Base-by-base conservation (phyloP, 1,140 invertebrate genomes). In the Oreohelix idahoensis region DNA sequence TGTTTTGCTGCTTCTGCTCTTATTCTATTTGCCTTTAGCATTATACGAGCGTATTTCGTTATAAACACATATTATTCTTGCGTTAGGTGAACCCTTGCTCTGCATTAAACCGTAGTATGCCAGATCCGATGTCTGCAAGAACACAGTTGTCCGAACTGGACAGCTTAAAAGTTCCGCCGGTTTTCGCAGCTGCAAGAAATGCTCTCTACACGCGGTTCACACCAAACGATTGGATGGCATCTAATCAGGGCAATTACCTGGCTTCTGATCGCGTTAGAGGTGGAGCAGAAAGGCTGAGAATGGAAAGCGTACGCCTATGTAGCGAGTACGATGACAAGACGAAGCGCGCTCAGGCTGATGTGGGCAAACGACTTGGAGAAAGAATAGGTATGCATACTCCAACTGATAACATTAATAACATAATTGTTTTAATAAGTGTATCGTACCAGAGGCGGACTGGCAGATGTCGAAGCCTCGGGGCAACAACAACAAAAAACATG, bases 181-280 rank as follows among this genome's bases (percentile, higher is more conserved):
- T 93, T 35, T 93, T 93, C 87, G 92, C 92, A 63, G 89, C 92
- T 15, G 91, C 92, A 69, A 86, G 92, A 79, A 93, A 93, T 85
- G 88, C 92, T 17, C 87, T 93, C 17, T 93, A 93, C 88, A 94
- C 93, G 45, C 90, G 93, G 63, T 98, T 97, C 92, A 97, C 97
- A 2, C 96, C 96, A 69, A 95, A 96, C 83, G 97, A 98, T 93
- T 98, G 97, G 97, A 95, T 95, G 79, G 95, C 96, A 90, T 96
- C 95, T 88, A 97, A 97, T 92, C 94, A 97, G 77, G 95, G 95
- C 89, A 96, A 96, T 89, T 98, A 96, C 89, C 96, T 96, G 87
- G 96, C 97, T 89, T 95, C 97, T 0, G 96, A 98, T 91, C 88
- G 89, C 49, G 89, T 92, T 32, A 87, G 93, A 35, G 89, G 86